phyloP scores from a whole-genome alignment of 2,113 vertebrate species.

The Ammodytes dubius region DNA sequence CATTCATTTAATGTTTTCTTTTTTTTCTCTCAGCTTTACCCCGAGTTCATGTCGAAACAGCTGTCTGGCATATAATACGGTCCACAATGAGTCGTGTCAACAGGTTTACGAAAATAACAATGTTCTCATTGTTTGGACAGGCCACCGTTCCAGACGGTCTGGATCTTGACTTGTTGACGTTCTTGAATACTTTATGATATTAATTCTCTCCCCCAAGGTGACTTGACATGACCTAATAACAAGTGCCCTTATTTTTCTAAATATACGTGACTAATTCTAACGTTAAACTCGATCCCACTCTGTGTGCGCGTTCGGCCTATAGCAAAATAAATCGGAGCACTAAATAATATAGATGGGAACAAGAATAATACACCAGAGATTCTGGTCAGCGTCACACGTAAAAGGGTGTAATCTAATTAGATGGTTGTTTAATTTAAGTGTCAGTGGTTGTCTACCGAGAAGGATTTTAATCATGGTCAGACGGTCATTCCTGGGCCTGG shows the following conservation, averaged over 20 bases:
- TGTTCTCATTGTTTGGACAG: conserved; percentile 89
- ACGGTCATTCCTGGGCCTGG: conserved; percentile 33
- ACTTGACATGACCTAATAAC: conserved; percentile 77
- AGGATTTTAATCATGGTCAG: conserved; percentile 62
- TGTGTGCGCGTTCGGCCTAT: conserved; percentile 26
- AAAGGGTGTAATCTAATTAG: conserved; percentile 75
- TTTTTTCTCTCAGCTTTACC: conserved; percentile 41
- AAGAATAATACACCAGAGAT: conserved; percentile 70
- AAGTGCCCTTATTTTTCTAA: conserved; percentile 75
- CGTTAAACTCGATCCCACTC: conserved; percentile 68
- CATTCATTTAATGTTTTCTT: conserved; percentile 31
- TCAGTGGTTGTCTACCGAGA: conserved; percentile 46
- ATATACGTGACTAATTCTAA: conserved; percentile 76
- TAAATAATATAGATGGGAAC: conserved; percentile 71
- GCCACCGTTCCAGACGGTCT: conserved; percentile 87
- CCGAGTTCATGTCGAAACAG: conserved; percentile 75
- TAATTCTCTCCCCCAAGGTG: conserved; percentile 74
- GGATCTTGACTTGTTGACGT: conserved; percentile 82
- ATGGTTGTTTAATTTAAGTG: conserved; percentile 61
- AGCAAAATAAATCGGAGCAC: conserved; percentile 75
- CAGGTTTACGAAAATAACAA: conserved; percentile 87
- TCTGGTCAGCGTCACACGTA: conserved; percentile 55
- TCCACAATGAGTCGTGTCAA: conserved; percentile 83
- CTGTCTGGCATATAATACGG: conserved; percentile 77
- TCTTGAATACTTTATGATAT: conserved; percentile 78